Conservation (phyloP, 2,113 vertebrate species). For the Paraplagusia blochii region DNA sequence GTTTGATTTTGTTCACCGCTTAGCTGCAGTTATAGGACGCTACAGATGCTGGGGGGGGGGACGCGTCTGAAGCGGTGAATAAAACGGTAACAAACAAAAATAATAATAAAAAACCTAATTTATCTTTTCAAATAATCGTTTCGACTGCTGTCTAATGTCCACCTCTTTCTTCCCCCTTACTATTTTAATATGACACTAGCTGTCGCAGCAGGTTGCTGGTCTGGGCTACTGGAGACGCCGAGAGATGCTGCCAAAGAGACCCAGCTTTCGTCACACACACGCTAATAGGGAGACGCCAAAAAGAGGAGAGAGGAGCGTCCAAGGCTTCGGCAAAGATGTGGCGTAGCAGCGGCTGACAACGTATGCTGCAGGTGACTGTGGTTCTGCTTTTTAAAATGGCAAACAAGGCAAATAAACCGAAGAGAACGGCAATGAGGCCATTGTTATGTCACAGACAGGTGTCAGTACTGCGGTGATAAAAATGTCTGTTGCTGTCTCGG, state of each 20-base stretch:
- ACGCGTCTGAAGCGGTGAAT: not conserved
- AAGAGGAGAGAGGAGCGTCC: not conserved
- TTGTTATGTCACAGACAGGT: not conserved
- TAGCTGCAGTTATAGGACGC: fast-evolving
- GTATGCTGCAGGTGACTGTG: conserved; percentile 39
- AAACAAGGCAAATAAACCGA: not conserved
- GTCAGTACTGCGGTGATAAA: not conserved
- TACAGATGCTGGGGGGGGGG: fast-evolving
- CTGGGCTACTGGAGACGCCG: conserved; percentile 7
- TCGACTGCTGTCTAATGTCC: conserved; percentile 33
- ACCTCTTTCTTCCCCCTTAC: conserved; percentile 5
- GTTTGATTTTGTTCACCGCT: conserved; percentile 17
- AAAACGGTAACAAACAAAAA: conserved; percentile 19
- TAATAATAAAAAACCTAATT: not conserved
- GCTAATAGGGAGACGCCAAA: conserved; percentile 1
- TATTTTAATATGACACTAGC: too few species aligned
- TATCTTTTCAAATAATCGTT: conserved; percentile 24
- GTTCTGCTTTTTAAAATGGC: not conserved
- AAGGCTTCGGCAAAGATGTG: conserved; percentile 28
- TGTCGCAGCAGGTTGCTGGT: conserved; percentile 32
- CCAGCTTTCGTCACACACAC: not conserved
- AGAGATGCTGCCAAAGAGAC: conserved; percentile 49
- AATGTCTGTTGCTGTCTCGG: not conserved
- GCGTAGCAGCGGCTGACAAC: conserved; percentile 37
- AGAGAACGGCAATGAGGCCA: not conserved